Conservation (phyloP, 35 echinoderm and acorn worm species). For the Apostichopus parvimensis region DNA sequence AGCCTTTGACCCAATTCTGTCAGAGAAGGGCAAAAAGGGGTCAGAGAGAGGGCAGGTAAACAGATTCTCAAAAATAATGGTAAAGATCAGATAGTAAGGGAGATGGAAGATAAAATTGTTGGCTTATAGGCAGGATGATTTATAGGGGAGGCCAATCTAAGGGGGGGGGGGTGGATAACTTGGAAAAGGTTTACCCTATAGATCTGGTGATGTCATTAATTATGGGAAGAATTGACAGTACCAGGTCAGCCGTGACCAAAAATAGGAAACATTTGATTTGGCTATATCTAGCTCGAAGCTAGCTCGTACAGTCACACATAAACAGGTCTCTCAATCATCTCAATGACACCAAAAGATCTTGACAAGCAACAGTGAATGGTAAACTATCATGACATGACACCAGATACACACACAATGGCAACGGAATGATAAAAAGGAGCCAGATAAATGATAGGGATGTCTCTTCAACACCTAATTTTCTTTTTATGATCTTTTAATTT, state of each 20-base stretch:
- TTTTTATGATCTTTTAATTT: too few relatives aligned
- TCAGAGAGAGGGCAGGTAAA: conserved; percentile 47
- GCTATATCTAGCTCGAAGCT: not conserved
- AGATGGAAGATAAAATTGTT: not conserved
- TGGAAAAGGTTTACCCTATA: not conserved
- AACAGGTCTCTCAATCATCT: conserved; percentile 7
- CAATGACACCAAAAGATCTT: not conserved
- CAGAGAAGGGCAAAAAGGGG: conserved; percentile 43
- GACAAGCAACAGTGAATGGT: not conserved
- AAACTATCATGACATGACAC: not conserved
- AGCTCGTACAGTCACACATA: not conserved
- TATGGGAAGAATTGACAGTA: conserved; percentile 45
- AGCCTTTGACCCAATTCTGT: conserved; percentile 61
- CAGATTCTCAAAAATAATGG: conserved; percentile 8
- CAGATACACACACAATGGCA: not conserved
- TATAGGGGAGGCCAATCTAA: conserved; percentile 15
- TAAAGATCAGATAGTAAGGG: not conserved
- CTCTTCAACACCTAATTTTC: not conserved
- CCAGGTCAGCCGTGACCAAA: conserved; percentile 53
- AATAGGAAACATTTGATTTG: conserved; percentile 60
- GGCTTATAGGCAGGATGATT: conserved; percentile 31
- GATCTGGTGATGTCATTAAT: conserved; percentile 45
- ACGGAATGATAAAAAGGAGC: not conserved
- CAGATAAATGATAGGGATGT: not conserved
- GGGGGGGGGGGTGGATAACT: not conserved